These are phyloP conservation scores for Pseudochromis fuscus DNA, from an alignment of 2,797 vertebrate genomes.

Conservation along the genomic window DNA sequence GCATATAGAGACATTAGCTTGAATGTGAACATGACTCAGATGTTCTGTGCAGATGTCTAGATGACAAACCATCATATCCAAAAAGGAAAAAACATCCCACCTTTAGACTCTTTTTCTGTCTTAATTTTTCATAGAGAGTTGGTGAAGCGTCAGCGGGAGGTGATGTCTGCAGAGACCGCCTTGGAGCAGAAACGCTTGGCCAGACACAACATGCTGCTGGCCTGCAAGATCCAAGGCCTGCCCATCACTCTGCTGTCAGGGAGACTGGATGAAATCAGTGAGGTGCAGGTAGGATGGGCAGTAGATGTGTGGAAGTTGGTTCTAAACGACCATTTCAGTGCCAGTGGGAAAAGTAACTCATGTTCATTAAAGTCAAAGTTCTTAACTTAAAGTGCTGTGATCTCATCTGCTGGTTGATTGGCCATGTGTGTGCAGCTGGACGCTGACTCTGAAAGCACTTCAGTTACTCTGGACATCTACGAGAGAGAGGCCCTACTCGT, in stretches of 20 bases:
- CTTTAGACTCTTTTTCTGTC: not conserved
- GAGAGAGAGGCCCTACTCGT: conserved; percentile 88
- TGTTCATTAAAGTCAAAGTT: too few species aligned
- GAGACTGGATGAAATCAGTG: conserved; percentile 89
- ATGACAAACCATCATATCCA: not conserved
- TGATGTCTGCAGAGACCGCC: conserved; percentile 81
- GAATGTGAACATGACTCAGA: not conserved
- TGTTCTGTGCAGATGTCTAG: not conserved
- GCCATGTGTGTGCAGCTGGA: conserved; percentile 82
- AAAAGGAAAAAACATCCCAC: not conserved
- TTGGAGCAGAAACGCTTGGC: conserved; percentile 89
- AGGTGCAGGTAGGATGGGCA: conserved; percentile 87
- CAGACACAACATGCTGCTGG: conserved; percentile 91
- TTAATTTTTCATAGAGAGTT: conserved; percentile 81
- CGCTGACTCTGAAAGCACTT: conserved; percentile 82
- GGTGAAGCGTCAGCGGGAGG: conserved; percentile 87
- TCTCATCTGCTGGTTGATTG: not conserved
- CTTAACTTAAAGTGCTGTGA: too few species aligned
- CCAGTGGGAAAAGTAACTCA: not conserved
- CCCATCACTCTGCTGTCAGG: conserved; percentile 88
- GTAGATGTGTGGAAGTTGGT: not conserved
- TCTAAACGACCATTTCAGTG: not conserved
- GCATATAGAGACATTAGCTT: not conserved
- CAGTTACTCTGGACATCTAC: conserved; percentile 81
- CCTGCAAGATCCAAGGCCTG: conserved; percentile 91